Evolutionary conservation across 1,140 invertebrate species (phyloP), one percentile per base, ranked within the genome.

Genomic region (Hyles vespertilio): DNA sequence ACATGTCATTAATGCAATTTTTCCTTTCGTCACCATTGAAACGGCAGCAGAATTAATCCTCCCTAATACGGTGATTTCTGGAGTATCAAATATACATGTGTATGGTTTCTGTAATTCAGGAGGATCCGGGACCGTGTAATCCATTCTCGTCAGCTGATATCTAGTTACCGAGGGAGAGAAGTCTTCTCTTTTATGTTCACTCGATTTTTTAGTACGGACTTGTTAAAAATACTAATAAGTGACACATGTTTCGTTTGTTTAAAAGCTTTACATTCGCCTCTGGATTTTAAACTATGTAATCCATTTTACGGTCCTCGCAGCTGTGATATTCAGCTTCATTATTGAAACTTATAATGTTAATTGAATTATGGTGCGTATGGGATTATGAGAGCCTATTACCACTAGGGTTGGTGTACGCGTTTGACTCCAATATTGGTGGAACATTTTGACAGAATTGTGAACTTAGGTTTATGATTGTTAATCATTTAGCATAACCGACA

Each of bases 41-140:
- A 74, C 63, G 63, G 68, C 74, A 72, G 70, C 63, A 65, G 70
- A 77, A 85, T 85, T 87, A 88, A 88, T 87, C 78, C 82, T 65
- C 56, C 66, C 70, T 87, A 76, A 82, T 79, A 79, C 75, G 68
- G 65, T 72, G 72, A 79, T 83, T 73, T 77, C 62, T 77, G 66
- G 78, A 81, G 74, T 74, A 88, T 84, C 80, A 67, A 78, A 74
- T 74, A 65, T 67, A 74, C 75, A 67, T 74, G 77, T 67, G 68
- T 88, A 89, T 84, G 85, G 85, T 87, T 89, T 89, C 85, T 81
- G 81, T 89, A 85, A 87, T 89, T 87, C 81, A 83, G 81, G 70
- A 75, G 72, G 74, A 66, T 68, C 65, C 58, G 71, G 56, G 22
- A 22, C 22, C 22, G 22, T 22, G 83, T 86, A 88, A 86, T 88